Evolutionary conservation across 1,140 invertebrate species (phyloP).

Genomic region (Procambarus clarkii): DNA sequence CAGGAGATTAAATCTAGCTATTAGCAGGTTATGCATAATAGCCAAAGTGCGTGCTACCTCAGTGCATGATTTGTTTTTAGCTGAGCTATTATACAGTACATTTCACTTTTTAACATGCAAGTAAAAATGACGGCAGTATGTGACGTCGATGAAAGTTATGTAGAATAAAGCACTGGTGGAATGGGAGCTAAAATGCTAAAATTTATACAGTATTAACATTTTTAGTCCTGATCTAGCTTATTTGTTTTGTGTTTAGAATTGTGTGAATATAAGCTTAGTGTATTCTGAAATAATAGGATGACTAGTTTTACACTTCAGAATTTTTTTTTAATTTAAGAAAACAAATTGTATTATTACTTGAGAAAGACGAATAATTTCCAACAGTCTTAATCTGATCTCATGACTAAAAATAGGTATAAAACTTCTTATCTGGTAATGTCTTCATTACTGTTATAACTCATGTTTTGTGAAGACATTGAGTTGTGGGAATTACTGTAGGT

Average conservation of each 20-base stretch:
- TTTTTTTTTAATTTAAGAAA: neutral
- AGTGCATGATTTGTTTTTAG: neutral
- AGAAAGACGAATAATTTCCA: neutral
- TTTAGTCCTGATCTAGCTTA: slow-evolving; percentile 2
- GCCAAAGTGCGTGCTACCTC: slow-evolving; percentile 1
- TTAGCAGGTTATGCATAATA: slow-evolving; percentile 4
- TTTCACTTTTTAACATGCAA: neutral
- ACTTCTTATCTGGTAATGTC: neutral
- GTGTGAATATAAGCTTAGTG: neutral
- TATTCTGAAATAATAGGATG: neutral
- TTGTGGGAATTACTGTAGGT: too few species aligned
- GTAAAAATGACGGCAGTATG: neutral
- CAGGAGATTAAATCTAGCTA: neutral
- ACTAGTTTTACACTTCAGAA: neutral
- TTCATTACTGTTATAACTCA: neutral
- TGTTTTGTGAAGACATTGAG: neutral
- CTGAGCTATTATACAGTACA: neutral
- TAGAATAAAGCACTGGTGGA: neutral
- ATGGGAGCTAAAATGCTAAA: neutral
- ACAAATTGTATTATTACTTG: neutral
- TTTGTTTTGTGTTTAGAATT: slow-evolving; percentile 14
- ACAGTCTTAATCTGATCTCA: slow-evolving; percentile 3
- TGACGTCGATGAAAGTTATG: neutral
- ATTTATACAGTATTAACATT: neutral
- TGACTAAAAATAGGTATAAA: neutral